Evolutionary conservation across 2,113 vertebrate genomes (phyloP).

Genomic region (Raphicerus campestris): DNA sequence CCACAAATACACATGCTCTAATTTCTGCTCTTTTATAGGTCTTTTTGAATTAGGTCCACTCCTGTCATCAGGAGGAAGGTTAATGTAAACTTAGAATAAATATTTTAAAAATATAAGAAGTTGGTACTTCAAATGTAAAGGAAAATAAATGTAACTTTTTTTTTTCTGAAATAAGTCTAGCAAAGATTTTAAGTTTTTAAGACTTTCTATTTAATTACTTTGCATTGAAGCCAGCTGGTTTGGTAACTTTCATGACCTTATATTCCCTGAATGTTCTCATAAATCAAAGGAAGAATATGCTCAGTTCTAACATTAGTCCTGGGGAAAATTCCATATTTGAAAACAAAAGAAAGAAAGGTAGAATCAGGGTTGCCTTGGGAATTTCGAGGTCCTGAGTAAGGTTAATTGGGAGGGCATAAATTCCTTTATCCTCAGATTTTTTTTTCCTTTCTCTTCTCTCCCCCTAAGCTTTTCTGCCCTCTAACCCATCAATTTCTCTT

Average conservation of each 20-base stretch:
- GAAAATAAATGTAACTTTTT: slow-evolving; percentile 60
- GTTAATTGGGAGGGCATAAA: slow-evolving; percentile 74
- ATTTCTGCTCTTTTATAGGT: slow-evolving; percentile 3
- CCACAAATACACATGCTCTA: slow-evolving; percentile 21
- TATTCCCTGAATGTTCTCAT: slow-evolving; percentile 78
- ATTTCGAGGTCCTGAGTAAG: slow-evolving; percentile 65
- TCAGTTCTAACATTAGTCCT: slow-evolving; percentile 65
- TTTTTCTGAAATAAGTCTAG: slow-evolving; percentile 57
- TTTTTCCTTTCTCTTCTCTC: slow-evolving; percentile 29
- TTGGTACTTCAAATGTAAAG: slow-evolving; percentile 44
- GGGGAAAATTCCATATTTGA: slow-evolving; percentile 70
- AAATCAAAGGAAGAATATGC: slow-evolving; percentile 80
- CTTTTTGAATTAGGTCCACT: slow-evolving; percentile 15
- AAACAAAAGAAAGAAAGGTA: slow-evolving; percentile 70
- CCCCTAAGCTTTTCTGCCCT: slow-evolving; percentile 51
- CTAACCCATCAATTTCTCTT: slow-evolving; percentile 48
- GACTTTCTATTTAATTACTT: slow-evolving; percentile 73
- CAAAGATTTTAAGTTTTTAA: slow-evolving; percentile 61
- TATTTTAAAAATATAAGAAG: slow-evolving; percentile 50
- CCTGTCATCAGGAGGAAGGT: not conserved
- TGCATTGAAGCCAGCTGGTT: slow-evolving; percentile 76
- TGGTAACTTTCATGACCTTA: slow-evolving; percentile 78
- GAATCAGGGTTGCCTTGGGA: slow-evolving; percentile 63
- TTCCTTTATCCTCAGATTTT: slow-evolving; percentile 60
- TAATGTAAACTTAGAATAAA: slow-evolving; percentile 44